Evolutionary conservation across 2,888 invertebrate species (phyloP), one percentile per base, ranked within the genome.

Genomic region (Agonopterix subpropinquella): DNA sequence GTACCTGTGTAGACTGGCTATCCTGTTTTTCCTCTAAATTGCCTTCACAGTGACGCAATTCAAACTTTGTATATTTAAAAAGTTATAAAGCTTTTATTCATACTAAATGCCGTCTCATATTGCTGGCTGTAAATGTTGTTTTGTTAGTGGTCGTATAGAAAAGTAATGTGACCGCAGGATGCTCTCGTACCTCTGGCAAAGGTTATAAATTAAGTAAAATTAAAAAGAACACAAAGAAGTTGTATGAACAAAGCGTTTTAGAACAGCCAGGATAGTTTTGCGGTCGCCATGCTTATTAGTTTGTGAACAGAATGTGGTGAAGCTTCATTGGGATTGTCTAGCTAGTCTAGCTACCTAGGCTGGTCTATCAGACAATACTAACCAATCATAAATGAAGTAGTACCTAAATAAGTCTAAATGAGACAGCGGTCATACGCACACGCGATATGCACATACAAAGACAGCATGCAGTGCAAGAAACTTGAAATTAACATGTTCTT

Each of bases 241-340:
- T 28, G 5, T 5, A 28, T 39, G 45, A 37, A 42, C 50, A 52
- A 53, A 54, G 49, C 51, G 44, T 54, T 51, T 49, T 11, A 48
- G 49, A 51, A 54, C 48, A 36, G 37, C 46, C 45, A 45, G 36
- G 47, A 48, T 55, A 55, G 54, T 55, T 57, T 54, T 50, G 47
- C 47, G 53, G 50, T 51, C 49, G 51, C 49, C 54, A 56, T 47
- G 59, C 54, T 56, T 56, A 53, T 58, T 61, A 59, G 55, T 51
- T 53, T 39, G 47, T 50, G 46, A 53, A 55, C 49, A 55, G 52
- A 54, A 45, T 53, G 47, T 52, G 49, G 49, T 46, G 39, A 48
- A 55, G 56, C 9, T 8, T 13, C 28, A 41, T 45, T 45, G 13
- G 43, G 42, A 47, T 15, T 10, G 8, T 2, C 11, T 35, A 37